Evolutionary conservation across 2,888 invertebrate species (phyloP).

Genomic region (Polydrusus tereticollis): DNA sequence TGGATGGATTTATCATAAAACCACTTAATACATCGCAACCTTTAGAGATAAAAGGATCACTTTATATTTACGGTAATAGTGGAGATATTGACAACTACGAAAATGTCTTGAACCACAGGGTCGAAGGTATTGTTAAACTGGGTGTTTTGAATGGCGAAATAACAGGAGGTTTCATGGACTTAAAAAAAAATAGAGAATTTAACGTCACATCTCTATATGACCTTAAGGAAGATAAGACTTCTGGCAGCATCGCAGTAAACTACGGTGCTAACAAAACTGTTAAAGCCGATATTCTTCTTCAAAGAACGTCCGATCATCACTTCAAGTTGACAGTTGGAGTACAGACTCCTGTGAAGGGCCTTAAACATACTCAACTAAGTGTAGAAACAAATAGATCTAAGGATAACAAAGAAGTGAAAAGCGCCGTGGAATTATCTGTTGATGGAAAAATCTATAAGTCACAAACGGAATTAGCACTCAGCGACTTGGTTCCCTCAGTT

Average conservation of each 20-base stretch:
- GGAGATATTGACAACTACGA: no score
- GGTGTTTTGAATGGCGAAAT: constrained; percentile 75
- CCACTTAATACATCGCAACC: constrained; percentile 54
- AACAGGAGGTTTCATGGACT: constrained; percentile 54
- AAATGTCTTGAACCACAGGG: constrained; percentile 75
- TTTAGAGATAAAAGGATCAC: constrained; percentile 54
- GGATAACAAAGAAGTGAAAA: constrained; percentile 59
- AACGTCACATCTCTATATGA: constrained; percentile 64
- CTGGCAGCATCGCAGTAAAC: constrained; percentile 57
- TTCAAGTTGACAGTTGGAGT: constrained; percentile 66
- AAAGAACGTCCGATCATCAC: constrained; percentile 59
- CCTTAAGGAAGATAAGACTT: constrained; percentile 52
- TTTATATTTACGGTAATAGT: constrained; percentile 57
- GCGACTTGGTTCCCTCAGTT: constrained; percentile 70
- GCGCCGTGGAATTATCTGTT: constrained; percentile 68
- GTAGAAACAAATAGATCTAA: constrained; percentile 66
- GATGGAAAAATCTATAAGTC: constrained; percentile 74
- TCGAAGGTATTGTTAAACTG: constrained; percentile 74
- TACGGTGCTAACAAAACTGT: constrained; percentile 65
- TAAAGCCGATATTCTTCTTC: constrained; percentile 60
- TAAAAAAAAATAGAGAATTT: constrained; percentile 66
- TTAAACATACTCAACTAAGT: constrained; percentile 47
- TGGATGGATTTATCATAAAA: constrained; percentile 61
- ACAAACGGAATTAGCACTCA: constrained; percentile 70
- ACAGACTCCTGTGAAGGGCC: constrained; percentile 68